These are phyloP conservation scores for Glaucomys volans DNA, from an alignment of 2,113 vertebrate species.

Conservation along the genomic window DNA sequence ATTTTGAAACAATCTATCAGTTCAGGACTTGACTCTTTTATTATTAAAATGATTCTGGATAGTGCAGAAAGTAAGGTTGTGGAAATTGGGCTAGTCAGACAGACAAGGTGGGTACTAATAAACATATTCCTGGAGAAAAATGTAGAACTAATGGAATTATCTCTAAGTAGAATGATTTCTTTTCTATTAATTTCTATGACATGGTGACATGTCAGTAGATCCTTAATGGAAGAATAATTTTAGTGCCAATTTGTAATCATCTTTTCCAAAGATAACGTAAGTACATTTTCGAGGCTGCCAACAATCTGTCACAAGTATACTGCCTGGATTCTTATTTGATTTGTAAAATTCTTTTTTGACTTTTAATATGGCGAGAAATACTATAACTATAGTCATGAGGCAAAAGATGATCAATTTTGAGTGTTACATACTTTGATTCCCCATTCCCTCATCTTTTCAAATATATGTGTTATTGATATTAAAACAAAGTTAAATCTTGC, in stretches of 20 bases:
- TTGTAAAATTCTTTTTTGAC: conserved; percentile 56
- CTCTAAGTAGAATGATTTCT: conserved; percentile 52
- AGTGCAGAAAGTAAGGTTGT: neutral
- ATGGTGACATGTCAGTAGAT: conserved; percentile 56
- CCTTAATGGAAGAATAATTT: conserved; percentile 68
- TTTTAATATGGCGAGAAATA: conserved; percentile 55
- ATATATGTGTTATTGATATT: conserved; percentile 44
- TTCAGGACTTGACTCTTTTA: neutral
- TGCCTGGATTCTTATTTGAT: conserved; percentile 55
- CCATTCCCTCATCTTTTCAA: neutral
- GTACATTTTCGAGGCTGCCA: conserved; percentile 54
- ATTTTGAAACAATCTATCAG: neutral
- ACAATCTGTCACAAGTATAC: conserved; percentile 60
- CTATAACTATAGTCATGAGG: conserved; percentile 19
- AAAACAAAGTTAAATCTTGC: conserved; percentile 56
- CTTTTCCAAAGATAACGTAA: conserved; percentile 67
- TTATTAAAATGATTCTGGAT: conserved; percentile 26
- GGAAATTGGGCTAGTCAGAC: neutral
- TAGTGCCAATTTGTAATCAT: conserved; percentile 65
- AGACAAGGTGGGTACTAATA: conserved; percentile 2
- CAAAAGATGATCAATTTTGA: conserved; percentile 55
- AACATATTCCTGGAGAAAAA: conserved; percentile 51
- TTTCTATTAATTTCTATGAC: conserved; percentile 68
- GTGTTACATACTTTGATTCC: neutral
- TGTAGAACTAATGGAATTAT: conserved; percentile 45